phyloP scores from a whole-genome alignment of 1,140 invertebrate genomes.

The Antheraea pernyi region DNA sequence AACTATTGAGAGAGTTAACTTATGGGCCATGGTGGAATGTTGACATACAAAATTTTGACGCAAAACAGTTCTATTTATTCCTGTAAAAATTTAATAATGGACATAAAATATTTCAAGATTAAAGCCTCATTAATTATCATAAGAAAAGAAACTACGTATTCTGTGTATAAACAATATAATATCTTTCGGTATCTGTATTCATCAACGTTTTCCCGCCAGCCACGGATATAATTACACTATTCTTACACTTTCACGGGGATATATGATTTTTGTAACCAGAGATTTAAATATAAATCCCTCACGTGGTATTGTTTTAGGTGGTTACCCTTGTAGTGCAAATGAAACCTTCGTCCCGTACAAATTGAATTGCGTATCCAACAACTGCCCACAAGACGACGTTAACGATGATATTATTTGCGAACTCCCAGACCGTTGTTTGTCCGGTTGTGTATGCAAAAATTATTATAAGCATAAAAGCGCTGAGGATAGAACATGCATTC shows the following conservation, averaged over 20 bases:
- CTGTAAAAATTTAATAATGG: too few relatives aligned
- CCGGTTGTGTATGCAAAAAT: constrained; percentile 19
- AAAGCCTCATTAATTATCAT: too few relatives aligned
- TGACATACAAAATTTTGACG: too few relatives aligned
- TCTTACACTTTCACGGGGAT: background rate
- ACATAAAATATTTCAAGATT: too few relatives aligned
- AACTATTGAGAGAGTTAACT: too few relatives aligned
- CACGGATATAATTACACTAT: background rate
- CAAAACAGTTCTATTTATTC: too few relatives aligned
- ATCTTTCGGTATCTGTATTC: too few relatives aligned
- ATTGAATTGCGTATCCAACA: background rate
- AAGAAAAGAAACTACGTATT: too few relatives aligned
- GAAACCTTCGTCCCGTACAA: constrained; percentile 12
- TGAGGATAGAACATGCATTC: constrained; percentile 15
- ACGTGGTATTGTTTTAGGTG: constrained; percentile 8
- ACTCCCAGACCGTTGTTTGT: constrained; percentile 1
- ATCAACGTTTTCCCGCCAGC: too few relatives aligned
- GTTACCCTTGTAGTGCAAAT: constrained; percentile 18
- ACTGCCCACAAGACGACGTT: constrained; percentile 19
- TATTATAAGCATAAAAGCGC: constrained; percentile 14
- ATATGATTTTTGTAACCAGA: background rate
- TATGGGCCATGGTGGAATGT: too few relatives aligned
- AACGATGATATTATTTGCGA: constrained; percentile 10
- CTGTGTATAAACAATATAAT: too few relatives aligned
- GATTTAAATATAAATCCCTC: background rate